Percentiles rank a stretch among this genome's conserved stretches.
These are phyloP conservation scores for Thalassarche chlororhynchos DNA, from an alignment of 2,113 vertebrate genomes.

Conservation along the genomic window DNA sequence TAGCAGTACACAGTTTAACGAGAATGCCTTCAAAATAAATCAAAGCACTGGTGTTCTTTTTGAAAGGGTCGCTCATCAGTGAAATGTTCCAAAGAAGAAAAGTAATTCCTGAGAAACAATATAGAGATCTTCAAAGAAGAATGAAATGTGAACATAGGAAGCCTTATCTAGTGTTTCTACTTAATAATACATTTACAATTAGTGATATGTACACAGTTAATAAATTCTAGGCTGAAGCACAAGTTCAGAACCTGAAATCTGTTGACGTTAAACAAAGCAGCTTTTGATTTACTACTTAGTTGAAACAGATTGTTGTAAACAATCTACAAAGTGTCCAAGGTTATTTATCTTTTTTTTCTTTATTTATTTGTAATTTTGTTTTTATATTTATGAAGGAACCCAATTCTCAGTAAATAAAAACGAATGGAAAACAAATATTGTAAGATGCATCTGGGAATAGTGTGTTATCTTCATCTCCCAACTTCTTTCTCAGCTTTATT, in stretches of 20 bases:
- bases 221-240: conserved; percentile 19
- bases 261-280: conserved; percentile 39
- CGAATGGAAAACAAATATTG: conserved; percentile 73
- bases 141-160: neutral
- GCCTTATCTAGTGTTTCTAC: neutral
- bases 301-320: conserved; percentile 59
- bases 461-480: conserved; percentile 55
- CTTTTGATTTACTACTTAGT: conserved; percentile 39
- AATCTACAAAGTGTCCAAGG: conserved; percentile 52
- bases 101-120: conserved; percentile 41
- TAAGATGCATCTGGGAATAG: conserved; percentile 32
- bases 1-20: conserved; percentile 53
- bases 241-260: conserved; percentile 31
- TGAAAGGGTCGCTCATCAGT: neutral
- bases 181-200: conserved; percentile 71
- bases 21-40: conserved; percentile 70
- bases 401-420: conserved; percentile 72
- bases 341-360: conserved; percentile 65
- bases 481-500: conserved; percentile 64
- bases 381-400: conserved; percentile 76
- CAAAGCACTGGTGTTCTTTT: neutral
- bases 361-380: conserved; percentile 63
- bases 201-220: conserved; percentile 43
- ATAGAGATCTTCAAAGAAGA: conserved; percentile 1
- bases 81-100: conserved; percentile 25